Evolutionary conservation across 2,888 invertebrate genomes (phyloP), one percentile per base, ranked within the genome.

Genomic region (Hypomecis punctinalis): DNA sequence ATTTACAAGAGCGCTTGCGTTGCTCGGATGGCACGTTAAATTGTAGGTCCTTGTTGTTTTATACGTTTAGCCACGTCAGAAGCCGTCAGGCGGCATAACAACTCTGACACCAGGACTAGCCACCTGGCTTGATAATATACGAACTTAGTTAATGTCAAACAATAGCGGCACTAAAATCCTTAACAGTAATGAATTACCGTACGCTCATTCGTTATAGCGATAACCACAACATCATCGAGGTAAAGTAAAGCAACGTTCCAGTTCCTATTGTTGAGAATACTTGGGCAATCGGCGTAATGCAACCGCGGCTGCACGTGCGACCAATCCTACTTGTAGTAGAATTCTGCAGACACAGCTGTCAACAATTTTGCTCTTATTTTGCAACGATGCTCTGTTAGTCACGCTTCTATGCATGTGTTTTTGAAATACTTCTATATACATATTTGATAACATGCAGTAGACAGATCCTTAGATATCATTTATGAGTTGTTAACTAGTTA

Each of bases 201-300:
- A 35, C 36, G 11, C 36, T 37, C 37, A 35, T 7, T 70, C 67
- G 70, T 68, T 68, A 64, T 60, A 42, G 56, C 65, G 45, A 68
- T 62, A 64, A 58, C 49, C 42, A 48, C 63, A 58, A 63, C 54
- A 60, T 64, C 52, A 51, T 58, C 53, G 37, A 58, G 54, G 59
- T 59, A 63, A 46, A 52, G 59, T 59, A 63, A 46, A 52, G 55
- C 54, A 47, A 54, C 53, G 57, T 64, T 56, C 52, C 46, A 61
- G 68, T 69, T 64, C 62, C 72, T 66, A 74, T 74, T 74, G 73
- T 74, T 70, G 63, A 56, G 63, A 62, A 63, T 69, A 67, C 68
- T 69, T 63, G 58, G 13, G 69, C 66, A 73, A 70, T 70, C 52
- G 37, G 36, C 23, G 23, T 40, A 66, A 58, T 61, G 63, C 58